phyloP scores from a whole-genome alignment of 1,140 invertebrate species.

The Catajapyx aquilonaris region DNA sequence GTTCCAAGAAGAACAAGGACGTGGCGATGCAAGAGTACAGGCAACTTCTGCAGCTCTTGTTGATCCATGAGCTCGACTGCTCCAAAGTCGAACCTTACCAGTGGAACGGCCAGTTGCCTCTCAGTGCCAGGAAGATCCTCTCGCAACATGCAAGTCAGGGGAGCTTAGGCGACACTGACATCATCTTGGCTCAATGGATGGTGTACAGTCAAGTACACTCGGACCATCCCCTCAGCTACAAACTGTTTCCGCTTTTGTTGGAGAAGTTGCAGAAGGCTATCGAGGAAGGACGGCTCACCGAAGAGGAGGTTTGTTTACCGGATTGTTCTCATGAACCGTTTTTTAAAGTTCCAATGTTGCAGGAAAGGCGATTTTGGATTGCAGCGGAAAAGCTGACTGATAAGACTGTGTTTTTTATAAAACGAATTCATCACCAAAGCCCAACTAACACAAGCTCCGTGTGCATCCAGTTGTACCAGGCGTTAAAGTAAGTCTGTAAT shows the following conservation, averaged over 20 bases:
- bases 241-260: conserved; percentile 41
- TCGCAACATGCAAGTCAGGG: conserved; percentile 83
- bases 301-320: conserved; percentile 32
- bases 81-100: conserved; percentile 54
- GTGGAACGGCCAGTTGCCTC: conserved; percentile 67
- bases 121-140: conserved; percentile 57
- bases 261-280: conserved; percentile 40
- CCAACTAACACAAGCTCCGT: conserved; percentile 9
- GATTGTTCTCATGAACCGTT: not conserved
- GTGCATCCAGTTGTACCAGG: conserved; percentile 10
- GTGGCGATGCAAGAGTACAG: conserved; percentile 68
- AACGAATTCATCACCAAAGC: conserved; percentile 11
- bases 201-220: conserved; percentile 49
- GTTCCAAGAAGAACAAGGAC: conserved; percentile 58
- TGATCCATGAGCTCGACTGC: conserved; percentile 63
- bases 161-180: conserved; percentile 44
- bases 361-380: conserved; percentile 13
- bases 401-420: conserved; percentile 10
- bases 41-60: conserved; percentile 57
- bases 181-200: conserved; percentile 46
- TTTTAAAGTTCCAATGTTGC: not conserved
- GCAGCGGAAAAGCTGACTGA: conserved; percentile 12
- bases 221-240: conserved; percentile 52
- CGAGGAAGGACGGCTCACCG: conserved; percentile 32
- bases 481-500: conserved; percentile 12